Conservation (phyloP, 2,888 invertebrate genomes). For the Ceratothoa steindachneri region DNA sequence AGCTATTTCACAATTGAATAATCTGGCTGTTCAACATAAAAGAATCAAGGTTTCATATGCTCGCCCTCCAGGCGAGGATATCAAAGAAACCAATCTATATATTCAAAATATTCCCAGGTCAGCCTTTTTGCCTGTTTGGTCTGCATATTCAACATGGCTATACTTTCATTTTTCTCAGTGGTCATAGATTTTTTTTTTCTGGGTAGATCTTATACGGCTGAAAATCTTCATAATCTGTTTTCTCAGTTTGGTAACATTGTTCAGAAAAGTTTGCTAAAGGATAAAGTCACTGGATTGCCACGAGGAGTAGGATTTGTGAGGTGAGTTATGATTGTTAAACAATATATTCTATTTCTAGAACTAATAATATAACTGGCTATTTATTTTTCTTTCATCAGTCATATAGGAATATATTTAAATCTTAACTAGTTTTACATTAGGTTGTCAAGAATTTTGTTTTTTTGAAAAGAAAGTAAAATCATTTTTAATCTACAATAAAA, state of each 20-base stretch:
- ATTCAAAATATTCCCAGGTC: constrained; percentile 82
- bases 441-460: no score
- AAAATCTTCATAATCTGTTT: constrained; percentile 73
- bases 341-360: not conserved
- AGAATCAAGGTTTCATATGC: constrained; percentile 90
- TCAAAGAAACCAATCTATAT: constrained; percentile 90
- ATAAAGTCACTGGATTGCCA: constrained; percentile 80
- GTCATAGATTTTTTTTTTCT: constrained; percentile 18
- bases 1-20: constrained; percentile 82
- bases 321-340: constrained; percentile 60
- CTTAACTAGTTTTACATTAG: no score
- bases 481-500: no score
- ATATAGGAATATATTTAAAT: not conserved
- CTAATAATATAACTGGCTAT: not conserved
- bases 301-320: constrained; percentile 89
- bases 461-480: no score
- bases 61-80: constrained; percentile 82
- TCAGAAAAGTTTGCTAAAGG: constrained; percentile 83
- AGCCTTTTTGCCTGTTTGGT: constrained; percentile 30
- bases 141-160: not conserved
- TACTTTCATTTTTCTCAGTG: not conserved
- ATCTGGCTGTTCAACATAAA: constrained; percentile 83
- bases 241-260: constrained; percentile 84
- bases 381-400: not conserved
- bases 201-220: constrained; percentile 41